These are phyloP conservation scores for Bruchidius siliquastri DNA, from an alignment of 2,888 invertebrate species.

Conservation along the genomic window DNA sequence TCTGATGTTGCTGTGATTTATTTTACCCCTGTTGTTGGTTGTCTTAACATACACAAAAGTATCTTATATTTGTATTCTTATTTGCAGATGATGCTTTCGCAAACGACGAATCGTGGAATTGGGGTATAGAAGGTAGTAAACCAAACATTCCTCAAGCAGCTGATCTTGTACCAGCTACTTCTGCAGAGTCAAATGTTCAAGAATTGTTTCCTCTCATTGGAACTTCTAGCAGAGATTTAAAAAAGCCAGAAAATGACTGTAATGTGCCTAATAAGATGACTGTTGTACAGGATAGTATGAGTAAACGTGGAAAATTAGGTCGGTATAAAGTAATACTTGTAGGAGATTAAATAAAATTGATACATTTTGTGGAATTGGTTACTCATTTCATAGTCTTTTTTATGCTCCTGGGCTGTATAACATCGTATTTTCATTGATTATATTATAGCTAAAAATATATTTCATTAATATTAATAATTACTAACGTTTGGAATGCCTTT, in stretches of 20 bases:
- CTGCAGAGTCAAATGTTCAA: constrained; percentile 26
- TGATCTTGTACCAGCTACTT: neutral
- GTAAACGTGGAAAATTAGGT: constrained; percentile 33
- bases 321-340: neutral
- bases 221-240: neutral
- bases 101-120: constrained; percentile 58
- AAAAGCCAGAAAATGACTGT: neutral
- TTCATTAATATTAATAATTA: too few species aligned
- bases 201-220: constrained; percentile 37
- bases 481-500: too few species aligned
- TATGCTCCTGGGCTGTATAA: too few species aligned
- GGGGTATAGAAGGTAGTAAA: constrained; percentile 52
- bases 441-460: too few species aligned
- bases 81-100: constrained; percentile 56
- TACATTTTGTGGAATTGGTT: too few species aligned
- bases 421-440: too few species aligned
- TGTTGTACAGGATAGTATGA: neutral
- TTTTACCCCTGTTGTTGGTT: too few species aligned
- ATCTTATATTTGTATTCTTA: too few species aligned
- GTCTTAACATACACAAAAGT: too few species aligned
- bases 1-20: too few species aligned
- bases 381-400: too few species aligned
- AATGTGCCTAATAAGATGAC: neutral
- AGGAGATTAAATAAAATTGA: too few species aligned
- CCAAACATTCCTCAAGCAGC: constrained; percentile 13